These are phyloP conservation scores for Emys orbicularis DNA, from an alignment of 2,797 vertebrate genomes.

Conservation along the genomic window DNA sequence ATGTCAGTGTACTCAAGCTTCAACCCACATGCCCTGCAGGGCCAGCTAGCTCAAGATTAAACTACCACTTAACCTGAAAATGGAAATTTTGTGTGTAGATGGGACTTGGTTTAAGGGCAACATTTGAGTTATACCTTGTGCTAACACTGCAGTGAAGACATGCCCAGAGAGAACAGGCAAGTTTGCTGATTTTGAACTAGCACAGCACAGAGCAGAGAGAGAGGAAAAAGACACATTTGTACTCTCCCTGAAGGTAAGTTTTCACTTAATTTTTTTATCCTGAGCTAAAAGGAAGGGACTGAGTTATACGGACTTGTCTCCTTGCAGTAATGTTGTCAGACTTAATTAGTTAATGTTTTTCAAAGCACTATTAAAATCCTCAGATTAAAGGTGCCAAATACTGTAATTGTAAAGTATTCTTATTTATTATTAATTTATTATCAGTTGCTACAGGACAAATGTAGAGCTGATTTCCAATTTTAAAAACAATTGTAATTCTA, in stretches of 20 bases:
- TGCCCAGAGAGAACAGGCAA: not conserved
- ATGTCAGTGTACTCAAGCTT: not conserved
- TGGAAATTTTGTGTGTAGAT: not conserved
- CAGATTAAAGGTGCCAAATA: conserved; percentile 43
- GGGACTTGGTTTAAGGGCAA: not conserved
- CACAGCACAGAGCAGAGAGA: not conserved
- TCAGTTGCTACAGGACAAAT: not conserved
- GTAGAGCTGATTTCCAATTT: conserved; percentile 16
- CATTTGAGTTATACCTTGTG: not conserved
- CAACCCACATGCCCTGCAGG: accelerated
- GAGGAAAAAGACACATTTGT: not conserved
- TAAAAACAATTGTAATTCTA: conserved; percentile 18
- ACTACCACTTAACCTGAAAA: not conserved
- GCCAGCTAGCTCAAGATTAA: not conserved
- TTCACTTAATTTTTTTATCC: not conserved
- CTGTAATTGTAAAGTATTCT: conserved; percentile 24
- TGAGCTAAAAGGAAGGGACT: not conserved
- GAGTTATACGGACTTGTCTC: conserved; percentile 36
- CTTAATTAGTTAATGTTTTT: conserved; percentile 59
- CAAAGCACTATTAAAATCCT: conserved; percentile 38
- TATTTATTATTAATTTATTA: conserved; percentile 65
- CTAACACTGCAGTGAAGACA: not conserved
- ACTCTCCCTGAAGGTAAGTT: not conserved
- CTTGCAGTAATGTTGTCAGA: conserved; percentile 2
- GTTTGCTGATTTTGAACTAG: not conserved